Percentiles rank a stretch among this genome's conserved stretches.
phyloP scores from a whole-genome alignment of 2,797 vertebrate species.

The Choloepus didactylus region DNA sequence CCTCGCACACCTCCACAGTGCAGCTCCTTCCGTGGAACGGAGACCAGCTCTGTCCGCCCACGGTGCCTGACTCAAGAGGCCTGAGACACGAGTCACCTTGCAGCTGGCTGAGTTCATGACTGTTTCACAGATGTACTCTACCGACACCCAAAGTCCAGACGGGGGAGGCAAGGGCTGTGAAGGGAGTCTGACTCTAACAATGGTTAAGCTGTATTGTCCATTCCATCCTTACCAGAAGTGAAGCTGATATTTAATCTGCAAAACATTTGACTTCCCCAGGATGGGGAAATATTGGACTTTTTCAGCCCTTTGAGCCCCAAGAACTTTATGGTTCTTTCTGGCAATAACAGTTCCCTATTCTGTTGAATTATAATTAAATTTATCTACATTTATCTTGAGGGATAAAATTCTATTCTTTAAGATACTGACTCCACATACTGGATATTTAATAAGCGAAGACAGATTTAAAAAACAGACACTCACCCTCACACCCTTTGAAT shows the following conservation, averaged over 20 bases:
- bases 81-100: background rate
- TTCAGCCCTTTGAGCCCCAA: background rate
- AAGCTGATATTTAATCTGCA: background rate
- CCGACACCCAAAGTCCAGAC: background rate
- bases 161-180: background rate
- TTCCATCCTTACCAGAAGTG: background rate
- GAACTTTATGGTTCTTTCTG: background rate
- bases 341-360: background rate
- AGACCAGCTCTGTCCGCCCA: too few species aligned
- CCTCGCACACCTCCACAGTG: too few species aligned
- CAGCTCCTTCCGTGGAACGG: too few species aligned
- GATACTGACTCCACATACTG: background rate
- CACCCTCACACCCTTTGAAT: conserved; percentile 66
- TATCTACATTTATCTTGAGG: conserved; percentile 3
- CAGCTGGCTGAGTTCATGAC: background rate
- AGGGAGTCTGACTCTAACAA: background rate
- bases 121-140: background rate
- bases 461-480: conserved; percentile 62
- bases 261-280: background rate
- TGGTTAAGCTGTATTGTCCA: background rate
- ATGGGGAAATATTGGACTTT: background rate
- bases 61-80: background rate
- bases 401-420: background rate
- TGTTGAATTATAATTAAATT: background rate
- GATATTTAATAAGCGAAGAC: background rate